Percentiles rank a stretch among this genome's conserved stretches.
Conservation (phyloP, 1,140 invertebrate genomes). For the Drosophila ambigua region DNA sequence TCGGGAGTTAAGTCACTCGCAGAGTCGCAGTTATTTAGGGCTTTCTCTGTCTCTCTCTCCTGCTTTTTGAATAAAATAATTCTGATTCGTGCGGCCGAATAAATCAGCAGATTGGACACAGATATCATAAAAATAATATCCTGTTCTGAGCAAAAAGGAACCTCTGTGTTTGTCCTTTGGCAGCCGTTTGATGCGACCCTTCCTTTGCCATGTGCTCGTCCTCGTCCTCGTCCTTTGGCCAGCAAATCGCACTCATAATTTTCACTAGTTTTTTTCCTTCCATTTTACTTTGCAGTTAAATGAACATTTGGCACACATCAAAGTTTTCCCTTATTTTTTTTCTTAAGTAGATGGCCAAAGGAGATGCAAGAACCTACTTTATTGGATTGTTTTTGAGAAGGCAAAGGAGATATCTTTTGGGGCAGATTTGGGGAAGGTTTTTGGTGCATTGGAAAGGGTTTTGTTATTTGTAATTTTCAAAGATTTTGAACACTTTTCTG, state of each 20-base stretch:
- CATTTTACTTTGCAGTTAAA: conserved; percentile 25
- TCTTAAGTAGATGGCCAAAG: not conserved
- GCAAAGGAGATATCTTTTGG: too few species aligned
- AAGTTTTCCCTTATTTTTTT: conserved; percentile 12
- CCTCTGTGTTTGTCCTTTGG: conserved; percentile 39
- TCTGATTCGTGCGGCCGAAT: conserved; percentile 81
- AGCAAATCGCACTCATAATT: conserved; percentile 44
- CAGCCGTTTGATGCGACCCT: conserved; percentile 26
- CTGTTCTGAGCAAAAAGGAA: conserved; percentile 41
- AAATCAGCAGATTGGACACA: conserved; percentile 83
- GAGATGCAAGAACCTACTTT: not conserved
- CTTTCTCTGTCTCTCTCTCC: not conserved
- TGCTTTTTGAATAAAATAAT: conserved; percentile 73
- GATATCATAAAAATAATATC: conserved; percentile 83
- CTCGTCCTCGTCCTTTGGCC: conserved; percentile 6
- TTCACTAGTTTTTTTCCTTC: conserved; percentile 45
- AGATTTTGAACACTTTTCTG: too few species aligned
- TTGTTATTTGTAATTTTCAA: too few species aligned
- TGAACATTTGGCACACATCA: conserved; percentile 47
- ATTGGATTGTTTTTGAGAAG: too few species aligned
- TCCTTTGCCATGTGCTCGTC: conserved; percentile 2
- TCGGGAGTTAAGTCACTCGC: conserved; percentile 31
- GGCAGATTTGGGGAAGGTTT: too few species aligned
- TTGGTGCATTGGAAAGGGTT: too few species aligned
- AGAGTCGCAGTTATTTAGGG: conserved; percentile 49